Percentiles rank a stretch among this genome's conserved stretches.
phyloP scores from a whole-genome alignment of 2,113 vertebrate genomes.

The Pedetes capensis region DNA sequence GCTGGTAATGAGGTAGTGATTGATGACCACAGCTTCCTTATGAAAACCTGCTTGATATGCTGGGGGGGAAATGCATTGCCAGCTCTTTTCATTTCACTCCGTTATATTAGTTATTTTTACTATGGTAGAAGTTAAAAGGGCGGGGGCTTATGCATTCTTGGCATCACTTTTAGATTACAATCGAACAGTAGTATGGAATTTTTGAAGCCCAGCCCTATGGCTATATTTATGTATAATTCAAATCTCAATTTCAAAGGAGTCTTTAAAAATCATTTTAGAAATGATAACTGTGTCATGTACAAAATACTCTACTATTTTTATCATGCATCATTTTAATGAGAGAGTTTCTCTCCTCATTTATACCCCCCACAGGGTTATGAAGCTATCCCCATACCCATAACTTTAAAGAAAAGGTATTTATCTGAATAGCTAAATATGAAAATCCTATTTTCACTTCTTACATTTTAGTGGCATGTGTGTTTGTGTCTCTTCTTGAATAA shows the following conservation, averaged over 20 bases:
- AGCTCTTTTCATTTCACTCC: slow-evolving; percentile 84
- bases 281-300: slow-evolving; percentile 59
- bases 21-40: slow-evolving; percentile 89
- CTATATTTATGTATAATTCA: slow-evolving; percentile 77
- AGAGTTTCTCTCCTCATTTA: slow-evolving; percentile 42
- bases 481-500: slow-evolving; percentile 11
- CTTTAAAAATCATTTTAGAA: slow-evolving; percentile 76
- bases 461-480: background rate
- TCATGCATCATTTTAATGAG: slow-evolving; percentile 65
- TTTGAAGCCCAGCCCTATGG: slow-evolving; percentile 60
- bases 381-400: background rate
- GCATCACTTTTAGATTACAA: slow-evolving; percentile 77
- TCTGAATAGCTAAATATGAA: slow-evolving; percentile 34
- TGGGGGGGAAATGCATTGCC: slow-evolving; percentile 84
- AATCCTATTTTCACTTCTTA: background rate
- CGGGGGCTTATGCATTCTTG: slow-evolving; percentile 75
- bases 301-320: slow-evolving; percentile 69
- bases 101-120: slow-evolving; percentile 82
- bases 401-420: slow-evolving; percentile 44
- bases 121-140: slow-evolving; percentile 73
- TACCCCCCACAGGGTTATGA: background rate
- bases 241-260: slow-evolving; percentile 75
- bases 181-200: slow-evolving; percentile 66
- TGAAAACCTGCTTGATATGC: slow-evolving; percentile 90
- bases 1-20: slow-evolving; percentile 92